phyloP scores from a whole-genome alignment of 2,888 invertebrate genomes.

The Serrognathus titanus region DNA sequence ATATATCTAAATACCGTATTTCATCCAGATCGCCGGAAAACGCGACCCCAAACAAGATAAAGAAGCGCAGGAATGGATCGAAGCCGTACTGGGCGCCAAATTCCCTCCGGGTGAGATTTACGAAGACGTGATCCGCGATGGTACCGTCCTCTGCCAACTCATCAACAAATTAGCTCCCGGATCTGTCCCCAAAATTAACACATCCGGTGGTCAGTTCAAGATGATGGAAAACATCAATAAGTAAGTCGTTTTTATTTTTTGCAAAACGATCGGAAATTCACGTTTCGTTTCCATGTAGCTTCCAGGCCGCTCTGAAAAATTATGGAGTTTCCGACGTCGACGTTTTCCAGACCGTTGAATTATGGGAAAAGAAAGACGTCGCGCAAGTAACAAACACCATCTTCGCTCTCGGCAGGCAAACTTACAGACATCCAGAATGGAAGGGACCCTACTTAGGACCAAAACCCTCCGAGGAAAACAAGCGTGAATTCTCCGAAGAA shows the following conservation, averaged over 20 bases:
- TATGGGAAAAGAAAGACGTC: conserved; percentile 93
- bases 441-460: conserved; percentile 88
- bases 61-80: conserved; percentile 92
- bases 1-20: too few relatives aligned
- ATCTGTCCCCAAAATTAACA: conserved; percentile 85
- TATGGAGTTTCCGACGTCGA: conserved; percentile 90
- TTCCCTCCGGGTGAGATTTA: conserved; percentile 78
- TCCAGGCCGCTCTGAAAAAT: conserved; percentile 80
- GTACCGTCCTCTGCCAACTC: conserved; percentile 86
- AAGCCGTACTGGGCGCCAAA: conserved; percentile 79
- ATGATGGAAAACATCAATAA: conserved; percentile 99
- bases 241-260: conserved; percentile 55
- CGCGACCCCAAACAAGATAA: conserved; percentile 77
- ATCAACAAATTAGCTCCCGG: conserved; percentile 94
- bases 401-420: conserved; percentile 83
- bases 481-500: conserved; percentile 91
- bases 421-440: conserved; percentile 82
- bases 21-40: conserved; percentile 72
- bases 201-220: conserved; percentile 94
- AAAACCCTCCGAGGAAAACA: conserved; percentile 90
- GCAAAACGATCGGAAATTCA: background rate
- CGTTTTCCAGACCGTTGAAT: conserved; percentile 94
- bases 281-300: conserved; percentile 51
- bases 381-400: conserved; percentile 80
- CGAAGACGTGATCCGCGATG: conserved; percentile 90